Percentiles rank a stretch among this genome's conserved stretches.
Evolutionary conservation across 30 jellyfish, hydroid and myxozoan species (phyloP).

Genomic region (Mastigias papua): DNA sequence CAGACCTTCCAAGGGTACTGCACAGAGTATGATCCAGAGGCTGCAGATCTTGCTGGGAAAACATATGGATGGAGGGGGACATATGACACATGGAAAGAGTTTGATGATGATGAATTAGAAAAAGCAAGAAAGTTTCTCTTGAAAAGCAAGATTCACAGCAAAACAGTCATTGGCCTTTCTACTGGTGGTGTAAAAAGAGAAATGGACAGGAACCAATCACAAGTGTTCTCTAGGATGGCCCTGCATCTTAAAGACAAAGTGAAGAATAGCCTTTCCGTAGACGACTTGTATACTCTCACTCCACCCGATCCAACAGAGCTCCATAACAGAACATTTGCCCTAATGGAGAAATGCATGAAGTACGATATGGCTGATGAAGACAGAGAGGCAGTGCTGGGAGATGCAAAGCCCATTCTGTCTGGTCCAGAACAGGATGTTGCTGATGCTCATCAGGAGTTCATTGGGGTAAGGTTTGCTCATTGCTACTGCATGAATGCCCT

Average conservation of each 20-base stretch:
- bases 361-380: neutral
- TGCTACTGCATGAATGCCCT: neutral
- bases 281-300: neutral
- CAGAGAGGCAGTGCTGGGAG: neutral
- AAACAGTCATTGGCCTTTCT: neutral
- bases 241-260: neutral
- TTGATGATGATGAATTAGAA: too few relatives aligned
- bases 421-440: neutral
- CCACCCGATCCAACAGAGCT: neutral
- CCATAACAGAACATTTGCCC: too few relatives aligned
- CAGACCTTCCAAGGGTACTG: neutral
- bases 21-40: neutral
- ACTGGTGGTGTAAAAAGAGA: neutral
- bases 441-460: neutral
- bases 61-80: neutral
- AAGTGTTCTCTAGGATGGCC: neutral
- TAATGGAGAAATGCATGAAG: neutral
- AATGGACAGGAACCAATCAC: neutral
- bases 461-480: neutral
- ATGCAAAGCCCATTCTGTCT: neutral
- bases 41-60: neutral
- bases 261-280: neutral
- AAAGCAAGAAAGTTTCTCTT: neutral
- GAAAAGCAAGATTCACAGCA: neutral
- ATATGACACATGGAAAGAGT: neutral